phyloP scores from a whole-genome alignment of 2,888 invertebrate species.

The Beris chalybata region DNA sequence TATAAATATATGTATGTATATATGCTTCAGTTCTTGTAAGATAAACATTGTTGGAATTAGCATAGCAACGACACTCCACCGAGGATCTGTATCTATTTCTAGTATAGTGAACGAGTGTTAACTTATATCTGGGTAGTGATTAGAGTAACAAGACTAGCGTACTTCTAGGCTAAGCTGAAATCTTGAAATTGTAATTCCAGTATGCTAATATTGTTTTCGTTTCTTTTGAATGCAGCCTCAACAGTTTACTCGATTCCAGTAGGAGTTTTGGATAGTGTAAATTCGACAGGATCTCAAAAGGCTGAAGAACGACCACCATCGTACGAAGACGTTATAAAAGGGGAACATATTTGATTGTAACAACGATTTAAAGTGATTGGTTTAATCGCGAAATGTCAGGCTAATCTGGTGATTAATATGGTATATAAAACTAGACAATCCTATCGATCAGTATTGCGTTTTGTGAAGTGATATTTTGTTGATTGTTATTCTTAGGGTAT shows the following conservation, averaged over 20 bases:
- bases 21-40: too few relatives aligned
- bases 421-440: background rate
- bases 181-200: too few relatives aligned
- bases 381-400: background rate
- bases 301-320: conserved; percentile 22
- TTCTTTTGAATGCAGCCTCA: conserved; percentile 1
- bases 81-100: too few relatives aligned
- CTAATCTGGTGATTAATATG: conserved; percentile 11
- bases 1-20: background rate
- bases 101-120: too few relatives aligned
- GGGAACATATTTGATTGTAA: conserved; percentile 6
- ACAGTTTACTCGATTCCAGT: conserved; percentile 14
- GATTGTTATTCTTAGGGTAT: too few relatives aligned
- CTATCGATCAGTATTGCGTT: background rate
- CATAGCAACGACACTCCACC: too few relatives aligned
- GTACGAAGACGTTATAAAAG: conserved; percentile 10
- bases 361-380: background rate
- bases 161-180: too few relatives aligned
- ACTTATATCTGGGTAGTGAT: too few relatives aligned
- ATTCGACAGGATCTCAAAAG: conserved; percentile 20
- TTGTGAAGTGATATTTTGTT: too few relatives aligned
- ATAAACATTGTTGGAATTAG: too few relatives aligned
- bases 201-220: background rate
- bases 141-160: too few relatives aligned
- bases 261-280: conserved; percentile 11